Evolutionary conservation across 2,888 invertebrate species (phyloP).

Genomic region (Tetrapedia diversipes): DNA sequence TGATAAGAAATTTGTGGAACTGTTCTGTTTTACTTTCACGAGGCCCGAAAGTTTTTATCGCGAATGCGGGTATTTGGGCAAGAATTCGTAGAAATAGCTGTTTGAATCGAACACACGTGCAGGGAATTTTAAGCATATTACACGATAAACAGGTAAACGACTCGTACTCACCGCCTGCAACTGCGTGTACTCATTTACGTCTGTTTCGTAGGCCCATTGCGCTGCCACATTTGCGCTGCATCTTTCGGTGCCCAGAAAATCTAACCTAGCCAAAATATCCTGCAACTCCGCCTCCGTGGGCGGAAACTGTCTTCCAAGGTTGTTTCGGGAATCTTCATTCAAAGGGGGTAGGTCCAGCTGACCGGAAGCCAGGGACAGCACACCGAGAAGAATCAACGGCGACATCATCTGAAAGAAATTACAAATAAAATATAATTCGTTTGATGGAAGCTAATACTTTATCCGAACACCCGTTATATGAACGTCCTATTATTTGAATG

Average conservation of each 20-base stretch:
- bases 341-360: conserved; percentile 79
- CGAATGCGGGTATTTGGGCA: conserved; percentile 56
- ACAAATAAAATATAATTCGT: background rate
- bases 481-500: no score
- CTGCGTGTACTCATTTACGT: conserved; percentile 92
- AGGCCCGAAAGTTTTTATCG: conserved; percentile 17
- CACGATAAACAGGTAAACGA: background rate
- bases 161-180: conserved; percentile 90
- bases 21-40: background rate
- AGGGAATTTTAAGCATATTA: background rate
- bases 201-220: conserved; percentile 95
- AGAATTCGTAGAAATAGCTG: background rate
- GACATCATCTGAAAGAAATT: conserved; percentile 30
- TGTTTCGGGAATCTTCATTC: conserved; percentile 64
- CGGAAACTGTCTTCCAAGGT: conserved; percentile 46
- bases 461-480: no score
- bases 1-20: conserved; percentile 20
- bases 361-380: conserved; percentile 63
- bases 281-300: conserved; percentile 69
- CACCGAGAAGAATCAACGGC: conserved; percentile 47
- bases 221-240: conserved; percentile 94
- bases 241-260: conserved; percentile 90
- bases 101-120: background rate
- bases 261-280: conserved; percentile 86
- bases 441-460: no score